Percentiles rank a stretch among this genome's conserved stretches.
phyloP scores from a whole-genome alignment of 2,113 vertebrate species.

The Saimiri boliviensis region DNA sequence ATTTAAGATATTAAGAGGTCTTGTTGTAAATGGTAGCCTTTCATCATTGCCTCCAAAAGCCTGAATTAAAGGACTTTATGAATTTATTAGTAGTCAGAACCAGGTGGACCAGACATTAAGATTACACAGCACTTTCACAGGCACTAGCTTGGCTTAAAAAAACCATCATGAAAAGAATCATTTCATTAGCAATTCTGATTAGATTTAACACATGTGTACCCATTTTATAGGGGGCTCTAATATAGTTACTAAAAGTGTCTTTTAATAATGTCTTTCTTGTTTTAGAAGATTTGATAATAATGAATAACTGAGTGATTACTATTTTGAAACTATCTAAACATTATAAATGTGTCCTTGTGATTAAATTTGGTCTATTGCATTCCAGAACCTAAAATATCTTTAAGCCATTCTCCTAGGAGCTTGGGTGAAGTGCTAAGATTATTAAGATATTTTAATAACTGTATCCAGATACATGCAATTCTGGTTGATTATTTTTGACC shows the following conservation, averaged over 20 bases:
- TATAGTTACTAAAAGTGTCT: background rate
- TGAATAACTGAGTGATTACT: background rate
- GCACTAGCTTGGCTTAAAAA: background rate
- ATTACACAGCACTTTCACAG: background rate
- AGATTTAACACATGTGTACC: background rate
- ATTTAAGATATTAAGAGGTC: background rate
- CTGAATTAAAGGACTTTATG: background rate
- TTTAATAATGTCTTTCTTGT: background rate
- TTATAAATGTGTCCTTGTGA: background rate
- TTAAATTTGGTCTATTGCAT: background rate
- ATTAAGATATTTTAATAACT: slow-evolving; percentile 4
- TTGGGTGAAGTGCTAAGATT: background rate
- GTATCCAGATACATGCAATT: background rate
- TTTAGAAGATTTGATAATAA: background rate
- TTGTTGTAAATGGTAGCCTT: background rate
- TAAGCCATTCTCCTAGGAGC: background rate
- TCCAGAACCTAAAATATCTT: background rate
- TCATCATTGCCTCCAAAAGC: background rate
- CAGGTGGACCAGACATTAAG: background rate
- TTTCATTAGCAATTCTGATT: background rate
- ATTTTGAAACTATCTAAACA: background rate
- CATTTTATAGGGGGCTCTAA: background rate
- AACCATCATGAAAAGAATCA: background rate
- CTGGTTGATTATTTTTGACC: slow-evolving; percentile 10
- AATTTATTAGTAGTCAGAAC: background rate